Evolutionary conservation across 2,113 vertebrate genomes (phyloP).

Genomic region (Leptobrachium ailaonicum): DNA sequence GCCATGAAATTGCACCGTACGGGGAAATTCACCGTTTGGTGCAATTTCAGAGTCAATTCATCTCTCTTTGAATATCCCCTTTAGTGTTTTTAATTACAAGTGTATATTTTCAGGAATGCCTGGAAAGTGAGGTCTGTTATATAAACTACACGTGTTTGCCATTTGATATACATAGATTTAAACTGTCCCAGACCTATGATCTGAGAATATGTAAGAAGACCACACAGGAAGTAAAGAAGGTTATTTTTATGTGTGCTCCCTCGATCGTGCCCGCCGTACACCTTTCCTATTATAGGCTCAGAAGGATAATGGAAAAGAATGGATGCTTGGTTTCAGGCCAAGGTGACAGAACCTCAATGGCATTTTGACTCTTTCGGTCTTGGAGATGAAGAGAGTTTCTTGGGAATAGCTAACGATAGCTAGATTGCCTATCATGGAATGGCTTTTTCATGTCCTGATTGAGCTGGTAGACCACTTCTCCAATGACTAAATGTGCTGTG

Average conservation of each 20-base stretch:
- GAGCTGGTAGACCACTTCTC: no score
- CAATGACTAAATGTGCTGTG: no score
- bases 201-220: slow-evolving; percentile 11
- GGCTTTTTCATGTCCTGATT: no score
- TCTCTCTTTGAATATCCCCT: no score
- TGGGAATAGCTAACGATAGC: no score
- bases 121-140: slow-evolving; percentile 55
- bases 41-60: no score
- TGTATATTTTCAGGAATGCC: slow-evolving; percentile 59
- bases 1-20: no score
- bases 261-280: slow-evolving; percentile 8
- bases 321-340: background rate
- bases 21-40: no score
- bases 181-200: slow-evolving; percentile 6
- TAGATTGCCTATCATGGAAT: no score
- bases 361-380: no score
- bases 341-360: no score
- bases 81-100: slow-evolving; percentile 10
- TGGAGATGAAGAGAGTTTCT: no score
- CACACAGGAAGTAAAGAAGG: background rate
- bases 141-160: slow-evolving; percentile 23
- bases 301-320: slow-evolving; percentile 7
- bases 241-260: slow-evolving; percentile 1
- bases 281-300: slow-evolving; percentile 7
- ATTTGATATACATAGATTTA: slow-evolving; percentile 16